Evolutionary conservation across 2,797 vertebrate species (phyloP), one percentile per base, ranked within the genome.

Genomic region (Hirundo rustica): DNA sequence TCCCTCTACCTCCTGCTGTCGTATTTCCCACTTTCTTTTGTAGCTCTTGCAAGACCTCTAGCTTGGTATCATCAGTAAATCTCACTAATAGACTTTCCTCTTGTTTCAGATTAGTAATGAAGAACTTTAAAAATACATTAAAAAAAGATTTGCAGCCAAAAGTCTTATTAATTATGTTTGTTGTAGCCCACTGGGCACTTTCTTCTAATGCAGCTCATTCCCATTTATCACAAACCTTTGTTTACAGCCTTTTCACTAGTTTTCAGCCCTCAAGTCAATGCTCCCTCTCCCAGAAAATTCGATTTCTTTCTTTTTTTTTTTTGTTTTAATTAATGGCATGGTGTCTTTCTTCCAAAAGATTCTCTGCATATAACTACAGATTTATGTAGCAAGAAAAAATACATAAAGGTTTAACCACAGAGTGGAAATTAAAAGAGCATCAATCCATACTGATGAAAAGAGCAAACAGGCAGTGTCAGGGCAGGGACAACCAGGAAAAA

Each of bases 41-140:
- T 64, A 71, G 74, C 72, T 86, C 60, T 86, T 92, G 58, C 67
- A 91, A 40, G 36, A 58, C 58, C 20, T 94, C 73, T 78, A 78
- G 54, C 88, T 89, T 82, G 15, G 12, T 80, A 86, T 58, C 78
- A 73, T 88, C 94, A 86, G 58, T 78, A 60, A 22, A 27, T 81
- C 66, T 85, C 88, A 38, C 85, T 96, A 93, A 92, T 9, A 92
- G 73, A 80, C 73, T 78, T 95, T 73, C 27, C 40, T 91, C 57
- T 90, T 83, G 50, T 84, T 93, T 95, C 92, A 88, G 47, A 92
- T 91, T 88, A 88, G 79, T 93, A 96, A 92, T 91, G 82, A 95
- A 96, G 89, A 96, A 95, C 71, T 97, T 96, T 82, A 93, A 95
- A 89, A 96, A 92, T 71, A 80, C 74, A 94, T 95, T 97, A 76